Evolutionary conservation across 1,140 invertebrate genomes (phyloP), one percentile per base, ranked within the genome.

Genomic region (Carcinoscorpius rotundicauda): DNA sequence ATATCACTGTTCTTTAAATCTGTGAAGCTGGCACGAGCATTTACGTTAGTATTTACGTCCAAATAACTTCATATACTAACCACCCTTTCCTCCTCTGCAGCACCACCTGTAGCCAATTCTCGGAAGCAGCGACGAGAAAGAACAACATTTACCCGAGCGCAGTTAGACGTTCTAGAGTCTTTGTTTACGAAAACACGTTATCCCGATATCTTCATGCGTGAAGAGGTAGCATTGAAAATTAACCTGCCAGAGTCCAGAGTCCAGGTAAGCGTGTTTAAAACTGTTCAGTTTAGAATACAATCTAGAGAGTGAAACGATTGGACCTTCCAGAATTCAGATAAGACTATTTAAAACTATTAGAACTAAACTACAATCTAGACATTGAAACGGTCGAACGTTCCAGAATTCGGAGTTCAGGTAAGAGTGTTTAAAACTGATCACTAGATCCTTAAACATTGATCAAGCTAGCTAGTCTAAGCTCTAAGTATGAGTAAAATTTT

Each of bases 141-240:
- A 60, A 99, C 97, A 10, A 99, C 97, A 48, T 99, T 98, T 78
- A 98, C 94, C 3, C 80, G 96, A 58, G 89, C 93, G 3, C 97
- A 99, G 75, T 80, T 99, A 65, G 94, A 98, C 74, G 84, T 98
- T 1, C 81, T 99, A 52, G 97, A 99, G 77, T 82, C 87, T 0
- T 81, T 98, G 4, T 99, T 99, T 79, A 85, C 85, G 61, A 98
- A 97, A 79, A 98, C 94, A 1, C 81, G 93, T 64, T 99, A 99
- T 76, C 97, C 97, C 0, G 96, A 99, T 77, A 98, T 99, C 73
- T 99, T 29, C 77, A 97, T 98, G 93, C 81, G 97, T 58, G 97
- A 99, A 74, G 97, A 99, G 77, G 94, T 98, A 5, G 96, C 97
- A 0, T 77, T 95, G 51, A 97, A 98, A 78, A 98, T 99, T 73